Evolutionary conservation across 2,888 invertebrate species (phyloP).

Genomic region (Stramonita haemastoma): DNA sequence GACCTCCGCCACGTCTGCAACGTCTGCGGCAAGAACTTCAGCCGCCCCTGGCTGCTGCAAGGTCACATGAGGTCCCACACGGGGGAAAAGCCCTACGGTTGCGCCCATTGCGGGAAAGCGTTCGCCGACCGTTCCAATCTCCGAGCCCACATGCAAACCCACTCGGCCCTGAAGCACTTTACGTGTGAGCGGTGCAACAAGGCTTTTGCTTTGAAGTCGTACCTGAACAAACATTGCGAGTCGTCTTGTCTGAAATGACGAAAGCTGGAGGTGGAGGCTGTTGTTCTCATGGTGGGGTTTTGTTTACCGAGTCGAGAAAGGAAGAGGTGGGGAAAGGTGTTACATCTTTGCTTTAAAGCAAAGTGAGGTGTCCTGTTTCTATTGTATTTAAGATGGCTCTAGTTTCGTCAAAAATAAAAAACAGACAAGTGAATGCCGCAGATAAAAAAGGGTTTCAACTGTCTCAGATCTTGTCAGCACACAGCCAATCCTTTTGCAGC

Average conservation of each 20-base stretch:
- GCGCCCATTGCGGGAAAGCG: slow-evolving; percentile 94
- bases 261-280: background rate
- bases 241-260: slow-evolving; percentile 84
- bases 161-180: slow-evolving; percentile 92
- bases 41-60: slow-evolving; percentile 92
- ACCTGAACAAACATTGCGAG: slow-evolving; percentile 96
- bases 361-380: too few relatives aligned
- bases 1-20: slow-evolving; percentile 95
- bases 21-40: slow-evolving; percentile 95
- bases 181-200: slow-evolving; percentile 92
- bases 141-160: slow-evolving; percentile 96
- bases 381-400: too few relatives aligned
- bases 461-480: too few relatives aligned
- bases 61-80: slow-evolving; percentile 87
- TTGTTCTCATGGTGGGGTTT: too few relatives aligned
- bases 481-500: too few relatives aligned
- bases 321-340: too few relatives aligned
- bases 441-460: too few relatives aligned
- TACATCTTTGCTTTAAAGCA: too few relatives aligned
- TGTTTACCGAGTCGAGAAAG: too few relatives aligned
- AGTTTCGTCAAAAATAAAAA: too few relatives aligned
- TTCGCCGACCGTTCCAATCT: slow-evolving; percentile 96
- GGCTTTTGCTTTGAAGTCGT: slow-evolving; percentile 95
- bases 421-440: too few relatives aligned
- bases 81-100: slow-evolving; percentile 86